A percentile compares a stretch with the other conserved stretches of the same genome.
phyloP scores from a whole-genome alignment of 1,140 invertebrate species.

The Steinernema feltiae region DNA sequence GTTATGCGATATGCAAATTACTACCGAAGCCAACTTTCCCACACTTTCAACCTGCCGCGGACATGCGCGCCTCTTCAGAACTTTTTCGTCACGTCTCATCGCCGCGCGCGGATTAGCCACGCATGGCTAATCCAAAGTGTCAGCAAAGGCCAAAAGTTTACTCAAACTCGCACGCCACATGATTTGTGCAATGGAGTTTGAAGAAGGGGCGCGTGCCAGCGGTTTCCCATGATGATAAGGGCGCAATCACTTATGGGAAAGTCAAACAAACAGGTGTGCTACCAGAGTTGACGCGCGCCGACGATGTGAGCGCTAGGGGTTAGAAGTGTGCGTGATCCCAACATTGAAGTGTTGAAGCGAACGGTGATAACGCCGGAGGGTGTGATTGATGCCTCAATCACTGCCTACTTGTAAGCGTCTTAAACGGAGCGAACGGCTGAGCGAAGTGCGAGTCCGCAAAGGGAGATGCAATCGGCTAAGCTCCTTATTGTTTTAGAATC shows the following conservation, averaged over 20 bases:
- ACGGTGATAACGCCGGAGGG: neutral
- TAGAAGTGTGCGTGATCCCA: neutral
- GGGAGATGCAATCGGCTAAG: neutral
- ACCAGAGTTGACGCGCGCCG: neutral
- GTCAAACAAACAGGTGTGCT: slow-evolving; percentile 13
- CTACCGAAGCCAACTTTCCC: slow-evolving; percentile 1
- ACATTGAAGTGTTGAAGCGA: neutral
- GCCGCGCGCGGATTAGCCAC: neutral
- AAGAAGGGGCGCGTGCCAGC: neutral
- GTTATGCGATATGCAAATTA: slow-evolving; percentile 9
- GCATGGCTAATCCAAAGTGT: slow-evolving; percentile 9
- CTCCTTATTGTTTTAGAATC: neutral
- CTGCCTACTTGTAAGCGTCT: neutral
- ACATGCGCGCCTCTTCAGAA: neutral
- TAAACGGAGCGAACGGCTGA: neutral
- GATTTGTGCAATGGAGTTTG: neutral
- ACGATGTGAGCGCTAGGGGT: too few species aligned
- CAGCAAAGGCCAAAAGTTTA: slow-evolving; percentile 13
- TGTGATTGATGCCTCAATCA: slow-evolving; percentile 4
- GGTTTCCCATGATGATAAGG: slow-evolving; percentile 9
- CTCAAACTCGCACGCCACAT: neutral
- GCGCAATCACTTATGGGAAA: slow-evolving; percentile 14
- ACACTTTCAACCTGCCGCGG: neutral
- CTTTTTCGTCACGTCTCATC: neutral
- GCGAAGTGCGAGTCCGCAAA: neutral